Conservation (phyloP, 53 echinoderm and acorn worm genomes). For the Hippasteria phrygiana region DNA sequence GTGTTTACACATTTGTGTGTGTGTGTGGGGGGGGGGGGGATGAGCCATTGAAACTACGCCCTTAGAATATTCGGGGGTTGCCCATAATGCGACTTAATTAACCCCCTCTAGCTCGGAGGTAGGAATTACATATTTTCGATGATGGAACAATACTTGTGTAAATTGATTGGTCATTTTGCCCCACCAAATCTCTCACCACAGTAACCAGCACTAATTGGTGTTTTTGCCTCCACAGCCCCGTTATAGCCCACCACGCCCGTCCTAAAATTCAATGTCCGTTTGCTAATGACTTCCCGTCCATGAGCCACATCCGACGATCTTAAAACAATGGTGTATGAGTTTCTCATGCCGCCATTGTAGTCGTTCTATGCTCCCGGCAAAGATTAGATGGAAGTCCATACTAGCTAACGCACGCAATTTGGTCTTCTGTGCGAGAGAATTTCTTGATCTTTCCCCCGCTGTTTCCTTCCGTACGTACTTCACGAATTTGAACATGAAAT, state of each 20-base stretch:
- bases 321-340: background rate
- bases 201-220: background rate
- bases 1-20: no score
- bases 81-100: background rate
- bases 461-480: no score
- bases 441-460: background rate
- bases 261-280: constrained; percentile 50
- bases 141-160: constrained; percentile 27
- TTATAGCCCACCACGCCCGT: constrained; percentile 33
- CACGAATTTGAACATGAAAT: background rate
- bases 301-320: constrained; percentile 17
- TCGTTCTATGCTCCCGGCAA: no score
- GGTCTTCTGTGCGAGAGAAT: background rate
- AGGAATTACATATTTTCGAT: background rate
- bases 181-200: background rate
- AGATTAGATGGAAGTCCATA: no score
- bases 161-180: constrained; percentile 30
- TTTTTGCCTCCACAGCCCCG: background rate
- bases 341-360: background rate
- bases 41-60: background rate
- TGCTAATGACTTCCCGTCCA: background rate
- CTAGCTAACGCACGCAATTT: no score
- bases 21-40: no score
- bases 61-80: background rate
- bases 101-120: background rate